phyloP scores from a whole-genome alignment of 2,888 invertebrate genomes.

The Podotricha telesiphe region DNA sequence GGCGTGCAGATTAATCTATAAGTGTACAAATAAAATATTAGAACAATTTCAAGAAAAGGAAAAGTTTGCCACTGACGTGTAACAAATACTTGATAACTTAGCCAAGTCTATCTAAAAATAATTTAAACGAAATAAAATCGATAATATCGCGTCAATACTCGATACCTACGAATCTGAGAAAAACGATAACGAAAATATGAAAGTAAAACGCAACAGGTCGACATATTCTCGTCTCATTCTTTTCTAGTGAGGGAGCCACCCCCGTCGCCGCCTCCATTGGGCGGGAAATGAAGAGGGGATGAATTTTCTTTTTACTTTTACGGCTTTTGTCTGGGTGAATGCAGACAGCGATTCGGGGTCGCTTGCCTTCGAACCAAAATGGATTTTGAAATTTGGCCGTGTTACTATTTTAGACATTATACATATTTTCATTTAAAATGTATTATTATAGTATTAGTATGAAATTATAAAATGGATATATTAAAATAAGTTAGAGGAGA shows the following conservation, averaged over 20 bases:
- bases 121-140: constrained; percentile 8
- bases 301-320: constrained; percentile 82
- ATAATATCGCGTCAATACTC: constrained; percentile 43
- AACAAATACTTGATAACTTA: not conserved
- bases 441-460: too few relatives aligned
- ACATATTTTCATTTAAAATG: not conserved
- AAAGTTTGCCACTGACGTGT: not conserved
- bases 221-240: constrained; percentile 81
- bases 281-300: constrained; percentile 82
- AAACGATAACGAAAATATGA: constrained; percentile 80
- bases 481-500: too few relatives aligned
- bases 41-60: not conserved
- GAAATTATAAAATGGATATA: too few relatives aligned
- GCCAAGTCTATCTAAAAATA: not conserved
- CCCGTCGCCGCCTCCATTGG: constrained; percentile 80
- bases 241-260: constrained; percentile 80
- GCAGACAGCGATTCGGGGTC: constrained; percentile 82
- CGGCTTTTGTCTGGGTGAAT: constrained; percentile 83
- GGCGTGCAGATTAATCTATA: too few relatives aligned
- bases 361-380: constrained; percentile 59
- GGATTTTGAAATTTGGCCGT: constrained; percentile 49
- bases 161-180: constrained; percentile 65
- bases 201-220: constrained; percentile 80
- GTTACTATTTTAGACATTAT: constrained; percentile 36
- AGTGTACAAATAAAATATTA: too few relatives aligned